Base-by-base conservation (phyloP, 2,113 vertebrate genomes). In the Bucco capensis region DNA sequence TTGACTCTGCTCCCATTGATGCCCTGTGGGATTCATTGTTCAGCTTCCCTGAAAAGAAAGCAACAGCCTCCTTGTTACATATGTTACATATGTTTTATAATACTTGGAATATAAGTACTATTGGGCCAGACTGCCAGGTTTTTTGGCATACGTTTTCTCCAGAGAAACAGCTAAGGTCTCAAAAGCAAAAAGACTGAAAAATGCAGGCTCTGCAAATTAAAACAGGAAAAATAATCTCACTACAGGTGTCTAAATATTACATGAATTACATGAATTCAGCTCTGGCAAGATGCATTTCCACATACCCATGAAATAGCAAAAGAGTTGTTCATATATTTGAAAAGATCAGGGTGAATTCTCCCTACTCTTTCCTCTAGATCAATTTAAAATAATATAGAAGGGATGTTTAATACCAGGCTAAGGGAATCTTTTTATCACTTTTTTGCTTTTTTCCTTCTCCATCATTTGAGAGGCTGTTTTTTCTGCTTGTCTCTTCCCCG, bases 191-290 rank as follows among this genome's bases (percentile, higher is more conserved):
- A 81, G 61, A 74, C 53, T 64, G 58, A 93, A 70, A 83, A 79
- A 54, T 24, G 9, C n/a, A 82, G 54, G 62, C 11, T 86, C 56
- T 91, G 83, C 57, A 80, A 89, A 87, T 93, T 93, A 92, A 94
- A 94, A 80, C 11, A 85, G 69, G 69, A 85, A 94, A 89, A 82
- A 92, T 83, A 79, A 90, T 91, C 83, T 82, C 65, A 64, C 74
- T 67, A 40, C 51, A 86, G 40, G 31, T 80, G 47, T 62, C 83
- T 94, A 92, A 93, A 78, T 82, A 83, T 86, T 94, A 71, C 28
- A 84, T 62, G 61, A 83, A 86, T 79, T 65, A 81, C 56, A 62
- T 37, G 53, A 83, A 90, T 76, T 82, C 62, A 73, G 67, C 21
- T 77, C 54, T 54, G 78, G 78, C 25, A 82, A 91, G 87, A 69